phyloP scores from a whole-genome alignment of 2,797 vertebrate genomes.

The Neosilurus mollespiculum region DNA sequence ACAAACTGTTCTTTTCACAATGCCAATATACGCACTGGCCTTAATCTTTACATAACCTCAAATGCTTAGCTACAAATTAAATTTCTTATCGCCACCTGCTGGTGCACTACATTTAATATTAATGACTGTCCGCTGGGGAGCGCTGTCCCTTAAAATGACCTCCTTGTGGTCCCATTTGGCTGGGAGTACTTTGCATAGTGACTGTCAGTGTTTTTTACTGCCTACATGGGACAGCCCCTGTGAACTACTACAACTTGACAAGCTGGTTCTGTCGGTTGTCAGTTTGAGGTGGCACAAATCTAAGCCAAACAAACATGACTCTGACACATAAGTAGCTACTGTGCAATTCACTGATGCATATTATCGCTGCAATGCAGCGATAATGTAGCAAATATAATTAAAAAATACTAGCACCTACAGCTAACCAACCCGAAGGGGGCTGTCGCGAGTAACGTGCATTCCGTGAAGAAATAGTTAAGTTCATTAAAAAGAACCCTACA shows the following conservation, averaged over 20 bases:
- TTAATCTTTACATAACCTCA: neutral
- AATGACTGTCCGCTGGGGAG: slow-evolving; percentile 55
- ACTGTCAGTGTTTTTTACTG: neutral
- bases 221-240: slow-evolving; percentile 54
- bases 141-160: slow-evolving; percentile 33
- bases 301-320: slow-evolving; percentile 45
- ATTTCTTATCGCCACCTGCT: neutral
- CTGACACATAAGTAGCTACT: slow-evolving; percentile 22
- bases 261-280: slow-evolving; percentile 67
- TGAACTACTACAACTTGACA: slow-evolving; percentile 61
- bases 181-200: neutral
- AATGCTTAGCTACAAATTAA: neutral
- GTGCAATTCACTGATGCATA: slow-evolving; percentile 30
- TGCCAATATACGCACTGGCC: neutral
- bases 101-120: neutral
- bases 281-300: slow-evolving; percentile 62
- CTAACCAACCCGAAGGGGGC: slow-evolving; percentile 39
- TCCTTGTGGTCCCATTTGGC: neutral
- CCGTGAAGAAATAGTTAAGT: neutral
- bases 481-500: neutral
- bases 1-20: neutral
- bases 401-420: neutral
- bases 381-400: neutral
- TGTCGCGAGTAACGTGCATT: neutral
- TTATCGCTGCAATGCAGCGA: slow-evolving; percentile 9